Evolutionary conservation across 2,113 vertebrate genomes (phyloP).

Genomic region (Panthera leo): DNA sequence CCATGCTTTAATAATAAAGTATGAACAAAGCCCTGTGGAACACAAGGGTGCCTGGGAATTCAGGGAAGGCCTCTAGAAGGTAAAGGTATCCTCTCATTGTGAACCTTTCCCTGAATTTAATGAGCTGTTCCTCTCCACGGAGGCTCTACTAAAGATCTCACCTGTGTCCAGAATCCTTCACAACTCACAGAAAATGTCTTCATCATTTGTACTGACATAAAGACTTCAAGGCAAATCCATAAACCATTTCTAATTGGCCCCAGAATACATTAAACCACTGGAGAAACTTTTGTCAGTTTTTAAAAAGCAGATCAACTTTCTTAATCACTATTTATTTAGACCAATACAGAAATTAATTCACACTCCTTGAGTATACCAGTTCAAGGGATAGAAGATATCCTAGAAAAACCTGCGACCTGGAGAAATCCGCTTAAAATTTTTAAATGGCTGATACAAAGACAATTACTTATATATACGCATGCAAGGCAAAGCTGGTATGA

Average conservation of each 20-base stretch:
- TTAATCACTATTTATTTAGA: conserved; percentile 14
- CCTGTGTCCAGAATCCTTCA: neutral
- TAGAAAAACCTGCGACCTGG: neutral
- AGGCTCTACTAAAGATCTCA: neutral
- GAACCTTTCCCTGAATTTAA: conserved; percentile 20
- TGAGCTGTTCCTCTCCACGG: neutral
- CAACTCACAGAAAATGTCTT: neutral
- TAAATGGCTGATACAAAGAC: conserved; percentile 19
- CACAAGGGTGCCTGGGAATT: neutral
- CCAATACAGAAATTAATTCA: conserved; percentile 33
- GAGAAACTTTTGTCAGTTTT: neutral
- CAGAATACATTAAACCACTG: neutral
- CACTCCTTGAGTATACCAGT: neutral
- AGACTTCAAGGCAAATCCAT: conserved; percentile 43
- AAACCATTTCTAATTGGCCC: conserved; percentile 16
- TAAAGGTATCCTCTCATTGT: neutral
- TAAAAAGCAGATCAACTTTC: conserved; percentile 42
- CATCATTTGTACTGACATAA: neutral
- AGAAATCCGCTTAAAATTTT: conserved; percentile 33
- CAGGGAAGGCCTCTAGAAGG: neutral
- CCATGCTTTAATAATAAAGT: neutral
- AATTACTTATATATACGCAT: neutral
- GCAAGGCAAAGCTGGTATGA: conserved; percentile 1
- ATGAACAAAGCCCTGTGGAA: conserved; percentile 13
- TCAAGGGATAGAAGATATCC: neutral